Evolutionary conservation across 1,140 invertebrate species (phyloP).

Genomic region (Papilio helenus): DNA sequence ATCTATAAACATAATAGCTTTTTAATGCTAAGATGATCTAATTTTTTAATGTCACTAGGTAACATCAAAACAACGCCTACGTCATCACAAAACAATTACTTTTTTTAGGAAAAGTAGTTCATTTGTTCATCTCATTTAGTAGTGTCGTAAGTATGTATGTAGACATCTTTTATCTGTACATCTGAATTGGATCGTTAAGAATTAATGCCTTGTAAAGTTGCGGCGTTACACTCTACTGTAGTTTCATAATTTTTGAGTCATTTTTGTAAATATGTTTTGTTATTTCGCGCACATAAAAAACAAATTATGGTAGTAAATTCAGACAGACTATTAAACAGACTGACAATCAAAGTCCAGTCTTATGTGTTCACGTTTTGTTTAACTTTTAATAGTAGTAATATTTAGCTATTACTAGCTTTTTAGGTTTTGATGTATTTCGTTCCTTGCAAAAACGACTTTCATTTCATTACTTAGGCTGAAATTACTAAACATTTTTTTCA

Average conservation of each 20-base stretch:
- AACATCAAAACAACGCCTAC: slow-evolving; percentile 7
- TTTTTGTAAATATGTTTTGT: background rate
- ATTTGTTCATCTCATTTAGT: background rate
- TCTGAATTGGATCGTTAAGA: slow-evolving; percentile 21
- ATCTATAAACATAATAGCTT: background rate
- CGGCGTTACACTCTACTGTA: background rate
- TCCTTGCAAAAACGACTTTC: background rate
- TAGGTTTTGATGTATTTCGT: background rate
- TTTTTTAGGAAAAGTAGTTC: background rate
- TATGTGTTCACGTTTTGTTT: too few relatives aligned
- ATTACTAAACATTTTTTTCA: background rate
- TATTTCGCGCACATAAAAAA: background rate
- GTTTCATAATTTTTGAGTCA: background rate
- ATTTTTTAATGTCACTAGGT: slow-evolving; percentile 17
- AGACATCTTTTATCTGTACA: background rate
- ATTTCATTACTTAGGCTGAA: background rate
- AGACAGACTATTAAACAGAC: background rate
- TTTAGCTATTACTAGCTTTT: background rate
- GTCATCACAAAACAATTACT: background rate
- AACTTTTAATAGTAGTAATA: too few relatives aligned
- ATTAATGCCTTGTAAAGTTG: slow-evolving; percentile 11
- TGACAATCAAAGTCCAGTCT: background rate
- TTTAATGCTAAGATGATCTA: slow-evolving; percentile 2
- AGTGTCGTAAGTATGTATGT: slow-evolving; percentile 5
- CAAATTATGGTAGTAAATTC: background rate